Conservation (phyloP, 2,113 vertebrate species). For the Perognathus longimembris region DNA sequence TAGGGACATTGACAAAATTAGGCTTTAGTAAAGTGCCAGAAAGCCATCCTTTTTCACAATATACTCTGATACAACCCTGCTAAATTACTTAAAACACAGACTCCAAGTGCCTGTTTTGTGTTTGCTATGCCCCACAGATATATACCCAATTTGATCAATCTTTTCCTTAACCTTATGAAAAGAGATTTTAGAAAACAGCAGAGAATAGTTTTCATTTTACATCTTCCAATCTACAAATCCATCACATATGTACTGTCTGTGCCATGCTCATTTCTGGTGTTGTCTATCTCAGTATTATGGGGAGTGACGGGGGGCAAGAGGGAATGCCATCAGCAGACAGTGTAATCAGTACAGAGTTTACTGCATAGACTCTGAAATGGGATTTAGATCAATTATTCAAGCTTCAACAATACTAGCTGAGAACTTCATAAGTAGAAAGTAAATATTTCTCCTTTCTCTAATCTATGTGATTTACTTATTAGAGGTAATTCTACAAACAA, state of each 20-base stretch:
- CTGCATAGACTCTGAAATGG: neutral
- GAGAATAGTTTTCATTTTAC: neutral
- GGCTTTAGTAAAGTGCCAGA: neutral
- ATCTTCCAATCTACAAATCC: neutral
- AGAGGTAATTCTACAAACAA: neutral
- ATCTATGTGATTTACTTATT: neutral
- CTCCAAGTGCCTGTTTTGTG: neutral
- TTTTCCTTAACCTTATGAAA: neutral
- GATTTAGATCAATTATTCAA: neutral
- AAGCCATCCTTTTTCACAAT: neutral
- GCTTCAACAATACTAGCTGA: neutral
- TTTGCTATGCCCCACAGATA: neutral
- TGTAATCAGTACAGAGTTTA: neutral
- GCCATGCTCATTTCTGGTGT: neutral
- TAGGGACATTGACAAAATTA: neutral
- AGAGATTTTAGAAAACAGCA: neutral
- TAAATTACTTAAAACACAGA: neutral
- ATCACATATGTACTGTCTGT: neutral
- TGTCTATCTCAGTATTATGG: too few species aligned
- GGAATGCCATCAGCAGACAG: neutral
- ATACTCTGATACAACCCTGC: rapidly evolving
- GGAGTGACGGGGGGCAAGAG: too few species aligned
- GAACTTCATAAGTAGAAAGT: neutral
- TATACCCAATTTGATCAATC: neutral
- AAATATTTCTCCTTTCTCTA: neutral